Evolutionary conservation across 2,797 vertebrate genomes (phyloP), one percentile per base, ranked within the genome.

Genomic region (Anolis apletophallus): DNA sequence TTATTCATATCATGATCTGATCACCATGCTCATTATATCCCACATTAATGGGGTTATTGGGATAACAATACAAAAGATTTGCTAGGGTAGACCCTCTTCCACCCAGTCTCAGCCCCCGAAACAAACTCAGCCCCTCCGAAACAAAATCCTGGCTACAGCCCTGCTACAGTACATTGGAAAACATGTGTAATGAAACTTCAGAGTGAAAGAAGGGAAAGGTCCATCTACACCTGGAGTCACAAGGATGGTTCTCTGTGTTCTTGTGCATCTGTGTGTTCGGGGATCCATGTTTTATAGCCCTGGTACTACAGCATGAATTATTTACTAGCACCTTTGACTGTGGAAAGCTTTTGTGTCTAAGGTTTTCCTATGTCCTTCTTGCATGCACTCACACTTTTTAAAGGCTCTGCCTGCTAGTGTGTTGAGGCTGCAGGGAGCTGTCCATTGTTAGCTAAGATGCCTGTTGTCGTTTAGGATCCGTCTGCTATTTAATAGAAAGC

Each of bases 251-350:
- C 4, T 64, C 32, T 34, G 69, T n/a, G 34, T 34, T 32, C 3
- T 17, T 72, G 69, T 36, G 34, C 8, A 9, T 71, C 5, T 71
- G 14, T 71, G n/a, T 16, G 5, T 19, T 5, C 2, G 13, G 5
- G 32, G 34, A 19, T 71, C 32, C 19, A 7, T 59, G 6, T 64
- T 64, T 11, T 73, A 54, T 3, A 34, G 36, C 54, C 34, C 36
- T 55, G 50, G 0, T 79, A 68, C 17, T 17, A 2, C 34, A 79
- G 5, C 34, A 0, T 67, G 3, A 67, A 32, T 74, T 89, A 84
- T 84, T 91, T 88, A 73, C 46, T 34, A 76, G 68, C 16, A 17
- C 34, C 71, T 19, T 85, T 87, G 57, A 55, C 79, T 26, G 13
- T 81, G 26, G 67, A 85, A 77, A 26, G 34, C 17, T 87, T 86